phyloP scores from a whole-genome alignment of 2,888 invertebrate genomes.

The Diaperis boleti region DNA sequence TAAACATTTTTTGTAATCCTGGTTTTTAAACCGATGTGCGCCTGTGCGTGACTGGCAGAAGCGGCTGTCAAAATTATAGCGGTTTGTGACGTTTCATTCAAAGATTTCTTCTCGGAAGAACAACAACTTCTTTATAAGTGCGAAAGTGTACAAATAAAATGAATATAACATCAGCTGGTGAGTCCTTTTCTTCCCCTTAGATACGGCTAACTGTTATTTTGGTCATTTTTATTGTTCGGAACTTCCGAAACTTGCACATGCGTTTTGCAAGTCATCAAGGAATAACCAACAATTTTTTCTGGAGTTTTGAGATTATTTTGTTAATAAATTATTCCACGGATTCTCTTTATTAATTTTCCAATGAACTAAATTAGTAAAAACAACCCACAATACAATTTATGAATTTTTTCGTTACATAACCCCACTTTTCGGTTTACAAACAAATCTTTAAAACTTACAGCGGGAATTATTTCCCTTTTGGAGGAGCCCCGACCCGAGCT shows the following conservation, averaged over 20 bases:
- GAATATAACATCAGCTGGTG: conserved; percentile 71
- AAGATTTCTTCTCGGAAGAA: conserved; percentile 12
- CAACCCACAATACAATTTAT: not conserved
- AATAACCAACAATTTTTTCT: not conserved
- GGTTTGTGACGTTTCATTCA: conserved; percentile 27
- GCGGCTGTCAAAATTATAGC: conserved; percentile 30
- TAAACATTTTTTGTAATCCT: not conserved
- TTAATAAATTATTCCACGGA: no score
- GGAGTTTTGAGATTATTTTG: not conserved
- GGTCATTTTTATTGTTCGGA: conserved; percentile 40
- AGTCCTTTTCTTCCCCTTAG: conserved; percentile 22
- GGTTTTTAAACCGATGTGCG: not conserved
- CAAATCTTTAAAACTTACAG: conserved; percentile 64
- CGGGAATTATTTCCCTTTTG: conserved; percentile 94
- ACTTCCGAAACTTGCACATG: conserved; percentile 47
- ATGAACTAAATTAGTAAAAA: not conserved
- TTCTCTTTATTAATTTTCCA: no score
- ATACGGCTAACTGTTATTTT: conserved; percentile 24
- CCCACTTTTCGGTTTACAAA: conserved; percentile 46
- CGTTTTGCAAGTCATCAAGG: conserved; percentile 59
- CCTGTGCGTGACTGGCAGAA: conserved; percentile 3
- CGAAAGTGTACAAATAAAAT: conserved; percentile 57
- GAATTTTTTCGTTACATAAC: conserved; percentile 42
- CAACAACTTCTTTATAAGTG: not conserved
- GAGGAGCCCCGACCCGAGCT: conserved; percentile 95